Percentiles rank a stretch among this genome's conserved stretches.
Evolutionary conservation across 2,888 invertebrate species (phyloP).

Genomic region (Drosophila robusta): DNA sequence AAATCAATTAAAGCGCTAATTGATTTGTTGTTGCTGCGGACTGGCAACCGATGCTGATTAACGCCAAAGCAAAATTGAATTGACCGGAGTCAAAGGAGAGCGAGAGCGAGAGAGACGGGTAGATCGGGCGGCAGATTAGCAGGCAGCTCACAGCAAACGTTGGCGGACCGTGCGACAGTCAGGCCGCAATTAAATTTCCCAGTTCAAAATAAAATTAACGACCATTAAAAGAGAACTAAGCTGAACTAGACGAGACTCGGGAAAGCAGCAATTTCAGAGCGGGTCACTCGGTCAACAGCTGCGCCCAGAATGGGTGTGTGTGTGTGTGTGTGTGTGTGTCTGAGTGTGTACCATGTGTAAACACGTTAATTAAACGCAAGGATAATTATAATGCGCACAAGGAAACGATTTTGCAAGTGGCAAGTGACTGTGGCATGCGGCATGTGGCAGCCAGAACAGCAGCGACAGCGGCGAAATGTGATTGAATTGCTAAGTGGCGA

Average conservation of each 20-base stretch:
- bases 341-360: constrained; percentile 40
- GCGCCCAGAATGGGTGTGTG: neutral
- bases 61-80: constrained; percentile 60
- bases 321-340: constrained; percentile 18
- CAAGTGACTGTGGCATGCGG: constrained; percentile 14
- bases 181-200: constrained; percentile 67
- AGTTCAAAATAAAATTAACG: constrained; percentile 64
- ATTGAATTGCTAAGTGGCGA: constrained; percentile 63
- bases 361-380: constrained; percentile 72
- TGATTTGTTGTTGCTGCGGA: constrained; percentile 51
- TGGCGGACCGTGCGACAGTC: constrained; percentile 28
- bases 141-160: neutral
- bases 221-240: constrained; percentile 53
- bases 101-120: neutral
- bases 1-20: constrained; percentile 71
- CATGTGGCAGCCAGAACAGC: neutral
- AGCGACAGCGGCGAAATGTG: constrained; percentile 46
- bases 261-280: constrained; percentile 42
- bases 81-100: constrained; percentile 52
- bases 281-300: constrained; percentile 62
- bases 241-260: constrained; percentile 36
- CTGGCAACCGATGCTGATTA: constrained; percentile 50
- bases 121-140: constrained; percentile 10
- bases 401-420: constrained; percentile 34
- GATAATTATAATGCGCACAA: constrained; percentile 65